A percentile compares a stretch with the other conserved stretches of the same genome.
Evolutionary conservation across 2,113 vertebrate species (phyloP).

Genomic region (Xenopus borealis): DNA sequence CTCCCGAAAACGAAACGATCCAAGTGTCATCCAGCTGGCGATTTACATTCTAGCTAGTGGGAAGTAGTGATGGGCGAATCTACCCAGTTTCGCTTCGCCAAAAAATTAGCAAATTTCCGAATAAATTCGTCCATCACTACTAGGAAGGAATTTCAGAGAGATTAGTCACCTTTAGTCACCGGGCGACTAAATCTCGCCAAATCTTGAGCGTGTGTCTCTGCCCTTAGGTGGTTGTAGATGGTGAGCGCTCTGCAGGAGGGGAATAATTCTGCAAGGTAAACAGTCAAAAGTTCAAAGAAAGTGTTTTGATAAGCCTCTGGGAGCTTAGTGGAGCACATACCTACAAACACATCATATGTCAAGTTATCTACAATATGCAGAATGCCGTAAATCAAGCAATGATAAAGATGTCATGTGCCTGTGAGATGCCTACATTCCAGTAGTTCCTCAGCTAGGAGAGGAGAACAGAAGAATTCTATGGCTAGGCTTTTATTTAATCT

Average conservation of each 20-base stretch:
- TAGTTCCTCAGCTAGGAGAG: conserved; percentile 25
- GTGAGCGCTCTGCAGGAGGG: conserved; percentile 44
- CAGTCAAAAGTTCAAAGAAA: conserved; percentile 46
- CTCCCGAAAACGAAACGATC: too few species aligned
- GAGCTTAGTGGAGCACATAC: conserved; percentile 42
- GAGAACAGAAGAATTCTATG: neutral
- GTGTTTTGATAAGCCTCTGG: conserved; percentile 44
- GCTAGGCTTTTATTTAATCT: neutral
- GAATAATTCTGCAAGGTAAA: conserved; percentile 53
- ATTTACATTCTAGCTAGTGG: too few species aligned
- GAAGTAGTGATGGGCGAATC: too few species aligned
- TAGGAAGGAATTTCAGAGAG: too few species aligned
- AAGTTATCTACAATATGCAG: conserved; percentile 51
- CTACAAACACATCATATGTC: conserved; percentile 38
- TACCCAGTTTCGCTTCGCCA: too few species aligned
- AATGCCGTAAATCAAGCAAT: conserved; percentile 33
- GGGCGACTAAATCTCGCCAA: too few species aligned
- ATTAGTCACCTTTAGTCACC: too few species aligned
- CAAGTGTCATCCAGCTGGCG: too few species aligned
- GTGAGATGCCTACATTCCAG: conserved; percentile 50
- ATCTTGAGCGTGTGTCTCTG: too few species aligned
- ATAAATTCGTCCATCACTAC: too few species aligned
- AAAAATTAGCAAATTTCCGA: too few species aligned
- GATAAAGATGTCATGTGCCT: conserved; percentile 39
- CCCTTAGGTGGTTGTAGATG: conserved; percentile 41